phyloP scores from a whole-genome alignment of 2,113 vertebrate species.

The Panurus biarmicus region DNA sequence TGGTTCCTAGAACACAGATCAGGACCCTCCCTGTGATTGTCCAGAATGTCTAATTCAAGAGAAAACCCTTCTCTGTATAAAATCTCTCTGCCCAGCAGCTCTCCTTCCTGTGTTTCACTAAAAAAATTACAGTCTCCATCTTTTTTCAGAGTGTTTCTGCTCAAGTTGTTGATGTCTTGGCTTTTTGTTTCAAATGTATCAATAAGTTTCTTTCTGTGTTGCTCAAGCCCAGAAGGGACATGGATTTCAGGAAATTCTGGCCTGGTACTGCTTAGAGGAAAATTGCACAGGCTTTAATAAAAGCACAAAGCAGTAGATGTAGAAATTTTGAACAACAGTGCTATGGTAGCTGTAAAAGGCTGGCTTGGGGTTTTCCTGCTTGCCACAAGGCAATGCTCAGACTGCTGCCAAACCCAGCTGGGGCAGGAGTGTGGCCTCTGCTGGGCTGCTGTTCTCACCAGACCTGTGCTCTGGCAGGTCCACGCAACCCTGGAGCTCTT shows the following conservation, averaged over 20 bases:
- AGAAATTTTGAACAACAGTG: neutral
- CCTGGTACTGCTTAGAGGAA: neutral
- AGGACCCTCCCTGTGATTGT: neutral
- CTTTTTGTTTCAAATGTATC: neutral
- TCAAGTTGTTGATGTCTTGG: neutral
- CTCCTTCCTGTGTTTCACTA: neutral
- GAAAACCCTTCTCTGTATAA: neutral
- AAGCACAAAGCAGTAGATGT: neutral
- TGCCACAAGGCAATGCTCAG: neutral
- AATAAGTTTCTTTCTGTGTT: neutral
- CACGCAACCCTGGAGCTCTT: conserved; percentile 94
- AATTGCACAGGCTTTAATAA: neutral
- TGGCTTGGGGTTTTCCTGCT: neutral
- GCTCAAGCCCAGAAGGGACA: neutral
- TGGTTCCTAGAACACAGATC: neutral
- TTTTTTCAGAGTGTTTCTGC: neutral
- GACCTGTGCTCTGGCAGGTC: conserved; percentile 70
- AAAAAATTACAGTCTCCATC: neutral
- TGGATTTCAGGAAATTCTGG: neutral
- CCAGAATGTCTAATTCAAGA: neutral
- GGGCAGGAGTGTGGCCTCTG: neutral
- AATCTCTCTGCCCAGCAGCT: neutral
- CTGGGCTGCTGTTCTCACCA: neutral
- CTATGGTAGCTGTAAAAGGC: neutral
- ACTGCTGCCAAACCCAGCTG: neutral